Evolutionary conservation across 1,140 invertebrate species (phyloP).

Genomic region (Rhagoletis zephyria): DNA sequence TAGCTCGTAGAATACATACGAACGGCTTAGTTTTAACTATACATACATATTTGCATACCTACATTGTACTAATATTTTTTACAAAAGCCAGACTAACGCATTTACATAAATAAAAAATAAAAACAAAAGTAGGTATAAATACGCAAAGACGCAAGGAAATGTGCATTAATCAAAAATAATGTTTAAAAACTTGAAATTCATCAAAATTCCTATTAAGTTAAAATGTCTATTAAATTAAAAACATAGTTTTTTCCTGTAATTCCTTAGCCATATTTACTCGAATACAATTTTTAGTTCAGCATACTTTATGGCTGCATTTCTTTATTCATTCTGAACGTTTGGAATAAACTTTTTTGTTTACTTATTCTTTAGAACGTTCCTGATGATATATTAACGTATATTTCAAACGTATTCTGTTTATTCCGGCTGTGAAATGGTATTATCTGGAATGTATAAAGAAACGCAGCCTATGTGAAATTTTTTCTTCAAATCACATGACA

Average conservation of each 20-base stretch:
- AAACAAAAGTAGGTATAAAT: background rate
- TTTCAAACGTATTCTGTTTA: too few species aligned
- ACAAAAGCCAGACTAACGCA: background rate
- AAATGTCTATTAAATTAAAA: background rate
- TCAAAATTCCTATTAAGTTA: slow-evolving; percentile 24
- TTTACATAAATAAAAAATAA: background rate
- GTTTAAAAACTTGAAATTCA: background rate
- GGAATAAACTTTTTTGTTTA: too few species aligned
- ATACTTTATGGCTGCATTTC: too few species aligned
- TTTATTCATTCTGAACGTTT: too few species aligned
- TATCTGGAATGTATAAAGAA: too few species aligned
- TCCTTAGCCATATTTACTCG: slow-evolving; percentile 14
- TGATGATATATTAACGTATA: too few species aligned
- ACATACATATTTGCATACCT: too few species aligned
- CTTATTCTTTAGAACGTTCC: too few species aligned
- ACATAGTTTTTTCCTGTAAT: background rate
- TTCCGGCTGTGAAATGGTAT: too few species aligned
- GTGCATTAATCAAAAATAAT: background rate
- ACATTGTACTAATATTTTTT: background rate
- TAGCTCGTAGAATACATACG: background rate
- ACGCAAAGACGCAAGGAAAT: background rate
- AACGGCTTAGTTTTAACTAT: too few species aligned
- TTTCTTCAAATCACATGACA: too few species aligned
- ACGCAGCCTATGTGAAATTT: too few species aligned
- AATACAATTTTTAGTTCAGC: slow-evolving; percentile 9